Percentiles rank a stretch among this genome's conserved stretches.
These are phyloP conservation scores for Scrobipalpa atriplicella DNA, from an alignment of 2,888 invertebrate species.

Conservation along the genomic window DNA sequence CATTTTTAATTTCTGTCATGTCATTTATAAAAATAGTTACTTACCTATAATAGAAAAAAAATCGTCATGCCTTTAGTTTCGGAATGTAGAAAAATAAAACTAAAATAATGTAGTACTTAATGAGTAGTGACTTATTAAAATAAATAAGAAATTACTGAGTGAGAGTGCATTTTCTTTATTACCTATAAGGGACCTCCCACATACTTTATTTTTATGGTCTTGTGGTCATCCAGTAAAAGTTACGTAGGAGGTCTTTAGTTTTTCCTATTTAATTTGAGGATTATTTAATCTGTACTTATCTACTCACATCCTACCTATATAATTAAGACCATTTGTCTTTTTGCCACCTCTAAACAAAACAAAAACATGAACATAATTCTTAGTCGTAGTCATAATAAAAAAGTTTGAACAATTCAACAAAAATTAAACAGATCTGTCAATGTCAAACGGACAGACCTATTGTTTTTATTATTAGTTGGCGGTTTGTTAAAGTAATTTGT, in stretches of 20 bases:
- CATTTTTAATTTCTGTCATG: too few relatives aligned
- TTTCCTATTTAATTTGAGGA: background rate
- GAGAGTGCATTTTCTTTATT: background rate
- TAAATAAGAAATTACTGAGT: background rate
- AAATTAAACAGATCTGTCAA: slow-evolving; percentile 63
- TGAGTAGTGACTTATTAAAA: background rate
- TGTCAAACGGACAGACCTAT: slow-evolving; percentile 50
- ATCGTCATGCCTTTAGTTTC: too few relatives aligned
- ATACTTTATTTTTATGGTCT: background rate
- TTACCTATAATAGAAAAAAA: too few relatives aligned
- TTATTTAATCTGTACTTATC: slow-evolving; percentile 8
- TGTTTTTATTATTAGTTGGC: slow-evolving; percentile 16
- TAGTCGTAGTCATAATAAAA: slow-evolving; percentile 4
- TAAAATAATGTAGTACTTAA: background rate
- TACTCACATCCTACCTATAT: slow-evolving; percentile 8
- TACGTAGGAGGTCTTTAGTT: background rate
- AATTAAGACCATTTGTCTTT: slow-evolving; percentile 14
- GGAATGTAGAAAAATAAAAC: background rate
- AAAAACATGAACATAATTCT: background rate
- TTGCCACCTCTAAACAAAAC: slow-evolving; percentile 1
- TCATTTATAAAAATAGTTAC: too few relatives aligned
- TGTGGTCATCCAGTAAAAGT: background rate
- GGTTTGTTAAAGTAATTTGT: background rate
- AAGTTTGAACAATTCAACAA: slow-evolving; percentile 26
- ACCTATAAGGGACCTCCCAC: background rate